Base-by-base conservation (phyloP, 1,140 invertebrate genomes). In the Mamestra configurata region DNA sequence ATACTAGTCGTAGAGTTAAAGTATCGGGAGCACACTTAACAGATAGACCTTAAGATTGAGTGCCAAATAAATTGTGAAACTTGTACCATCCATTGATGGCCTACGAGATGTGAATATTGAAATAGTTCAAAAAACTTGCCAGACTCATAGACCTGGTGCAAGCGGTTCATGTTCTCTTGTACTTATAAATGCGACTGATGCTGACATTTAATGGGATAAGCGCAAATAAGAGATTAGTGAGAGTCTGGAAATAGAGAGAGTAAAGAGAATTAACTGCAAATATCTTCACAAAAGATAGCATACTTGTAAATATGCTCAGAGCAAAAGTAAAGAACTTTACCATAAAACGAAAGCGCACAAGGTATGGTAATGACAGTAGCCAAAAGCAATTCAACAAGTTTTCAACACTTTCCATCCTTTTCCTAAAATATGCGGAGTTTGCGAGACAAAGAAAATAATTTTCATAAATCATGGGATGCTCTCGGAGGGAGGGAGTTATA, bases 1-100 rank as follows among this genome's bases (percentile, higher is more conserved):
- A 61, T 35, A 7, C 31, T 40, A 31, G 27, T 6, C 35, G 6
- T 18, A 37, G 3, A 37, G 35, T 27, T 0, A 4, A 27, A 35
- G 31, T 18, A 27, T n/a, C 5, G 0, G 15, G 10, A 5, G 24
- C 35, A 11, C 31, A 20, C 15, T n/a, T 64, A 31, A 64, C 49
- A 70, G 24, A 37, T 64, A 57, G 15, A 55, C 64, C 76, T 80
- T 82, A 78, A 79, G 80, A 82, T 84, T 81, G 77, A 84, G 80
- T 75, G 78, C 76, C 46, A 66, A 78, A 84, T 82, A 82, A 79
- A 78, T 78, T 57, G 76, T 70, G 40, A 51, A 64, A 77, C 57
- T 79, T 66, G n/a, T 78, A 37, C 20, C 24, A 35, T 66, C 57
- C 20, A 55, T 49, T 66, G 64, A 68, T 57, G 31, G 13, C 35